Evolutionary conservation across 2,888 invertebrate genomes (phyloP), one percentile per base, ranked within the genome.

Genomic region (Halocaridina rubra): DNA sequence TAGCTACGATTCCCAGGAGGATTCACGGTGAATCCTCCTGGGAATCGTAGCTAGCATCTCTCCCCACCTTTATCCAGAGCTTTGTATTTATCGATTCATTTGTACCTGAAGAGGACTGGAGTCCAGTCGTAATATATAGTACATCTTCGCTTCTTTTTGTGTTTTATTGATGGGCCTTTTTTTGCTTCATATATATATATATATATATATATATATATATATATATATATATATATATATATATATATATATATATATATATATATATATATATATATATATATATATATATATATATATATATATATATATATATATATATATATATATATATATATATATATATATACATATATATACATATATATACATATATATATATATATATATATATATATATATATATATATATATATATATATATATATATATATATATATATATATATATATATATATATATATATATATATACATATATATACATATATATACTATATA

Each of bases 401-500:
- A 64, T 64, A 64, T 64, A 64, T 64, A 64, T 64, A 24, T 64
- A 64, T 64, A 64, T 22, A 22, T 64, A 27, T 64, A 4, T 64
- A 64, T 64, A 64, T 64, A 64, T 64, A 27, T 64, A 64, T 64
- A 64, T 64, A 29, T 64, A 27, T 64, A 64, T 64, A 27, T 64
- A 64, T 64, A 64, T 64, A 64, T 64, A 64, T 64, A 64, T 64
- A 64, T 64, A 64, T 64, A 64, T 64, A 64, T 64, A 64, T 64
- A 64, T 64, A 64, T 64, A 64, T 64, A 22, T 64, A 22, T 64
- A 64, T 64, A 64, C 24, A 64, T 64, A 64, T 64, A 64, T 64
- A 64, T 64, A 64, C 24, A 64, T 64, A 64, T 64, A 64, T 24
- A 24, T 24, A 24, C 13, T 61, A 61, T 61, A 64, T 64, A 64